Evolutionary conservation across 1,140 invertebrate species (phyloP), one percentile per base, ranked within the genome.

Genomic region (Eumeta japonica): DNA sequence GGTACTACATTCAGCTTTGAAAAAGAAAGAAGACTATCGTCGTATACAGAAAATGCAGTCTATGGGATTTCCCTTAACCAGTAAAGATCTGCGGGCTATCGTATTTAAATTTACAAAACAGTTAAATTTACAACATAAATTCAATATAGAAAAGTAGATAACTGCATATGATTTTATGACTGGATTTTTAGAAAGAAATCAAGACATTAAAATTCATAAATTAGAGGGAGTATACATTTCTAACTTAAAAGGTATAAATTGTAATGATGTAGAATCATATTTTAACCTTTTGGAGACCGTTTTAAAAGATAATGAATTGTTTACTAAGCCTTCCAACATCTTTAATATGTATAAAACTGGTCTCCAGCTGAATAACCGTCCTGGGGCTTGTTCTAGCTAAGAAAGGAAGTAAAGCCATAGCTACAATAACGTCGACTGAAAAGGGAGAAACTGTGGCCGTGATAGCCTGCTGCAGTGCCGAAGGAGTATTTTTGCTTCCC

Each of bases 361-460:
- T 9, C 20, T 61, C n/a, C 53, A 55, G 33, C 35, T 62, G 5
- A 62, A 60, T 36, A 60, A 52, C 39, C 48, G 46, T 42, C 31
- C 42, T 4, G 37, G 37, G 10, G 10, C 30, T n/a, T n/a, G 43
- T 53, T 18, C 10, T 51, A 18, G 50, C 48, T 16, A 31, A 11
- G n/a, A 52, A 52, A 41, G 48, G 47, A 4, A 13, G 39, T 12
- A 54, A 14, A 50, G 45, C 10, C 34, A 44, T n/a, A n/a, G n/a
- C n/a, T n/a, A n/a, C n/a, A n/a, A n/a, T n/a, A n/a, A n/a, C n/a
- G n/a, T n/a, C n/a, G 10, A 30, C 16, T 13, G 48, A 60, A 33
- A 53, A 54, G 35, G 52, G 48, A 11, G 46, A 58, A 46, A 54
- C 44, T 10, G 16, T 58, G 3, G n/a, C n/a, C n/a, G n/a, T n/a